These are phyloP conservation scores for Tetheella fluctuosa DNA, from an alignment of 2,888 invertebrate species.

Conservation along the genomic window DNA sequence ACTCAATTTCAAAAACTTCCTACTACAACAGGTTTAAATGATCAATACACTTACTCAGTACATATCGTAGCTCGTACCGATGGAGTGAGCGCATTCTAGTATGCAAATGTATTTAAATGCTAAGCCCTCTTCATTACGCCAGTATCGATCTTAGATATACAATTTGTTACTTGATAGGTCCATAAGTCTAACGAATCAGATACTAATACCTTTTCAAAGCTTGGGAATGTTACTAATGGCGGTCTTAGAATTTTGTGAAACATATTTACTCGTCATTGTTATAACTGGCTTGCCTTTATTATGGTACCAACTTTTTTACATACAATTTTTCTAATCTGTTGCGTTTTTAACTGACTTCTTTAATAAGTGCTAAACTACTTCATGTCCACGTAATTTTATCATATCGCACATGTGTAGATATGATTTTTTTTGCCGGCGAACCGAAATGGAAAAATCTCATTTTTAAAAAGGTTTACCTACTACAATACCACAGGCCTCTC, in stretches of 20 bases:
- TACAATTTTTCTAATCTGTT: no score
- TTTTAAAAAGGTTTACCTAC: no score
- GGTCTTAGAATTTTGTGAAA: conserved; percentile 15
- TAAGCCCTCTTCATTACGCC: conserved; percentile 83
- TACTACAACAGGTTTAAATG: neutral
- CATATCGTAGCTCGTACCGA: conserved; percentile 27
- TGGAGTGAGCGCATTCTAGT: conserved; percentile 79
- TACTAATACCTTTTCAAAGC: conserved; percentile 43
- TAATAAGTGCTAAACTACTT: no score
- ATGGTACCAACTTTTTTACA: no score
- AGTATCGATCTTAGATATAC: conserved; percentile 83
- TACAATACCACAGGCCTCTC: no score
- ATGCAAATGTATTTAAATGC: conserved; percentile 84
- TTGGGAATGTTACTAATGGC: conserved; percentile 32
- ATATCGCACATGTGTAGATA: no score
- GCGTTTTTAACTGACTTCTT: no score
- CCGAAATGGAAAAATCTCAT: no score
- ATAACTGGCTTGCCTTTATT: no score
- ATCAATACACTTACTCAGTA: neutral
- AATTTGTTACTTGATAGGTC: conserved; percentile 82
- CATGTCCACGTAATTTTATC: no score
- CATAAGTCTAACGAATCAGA: conserved; percentile 71
- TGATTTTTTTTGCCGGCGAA: no score
- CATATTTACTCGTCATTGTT: no score
- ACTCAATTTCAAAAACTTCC: neutral